Base-by-base conservation (phyloP, 2,113 vertebrate genomes). In the Athene noctua region DNA sequence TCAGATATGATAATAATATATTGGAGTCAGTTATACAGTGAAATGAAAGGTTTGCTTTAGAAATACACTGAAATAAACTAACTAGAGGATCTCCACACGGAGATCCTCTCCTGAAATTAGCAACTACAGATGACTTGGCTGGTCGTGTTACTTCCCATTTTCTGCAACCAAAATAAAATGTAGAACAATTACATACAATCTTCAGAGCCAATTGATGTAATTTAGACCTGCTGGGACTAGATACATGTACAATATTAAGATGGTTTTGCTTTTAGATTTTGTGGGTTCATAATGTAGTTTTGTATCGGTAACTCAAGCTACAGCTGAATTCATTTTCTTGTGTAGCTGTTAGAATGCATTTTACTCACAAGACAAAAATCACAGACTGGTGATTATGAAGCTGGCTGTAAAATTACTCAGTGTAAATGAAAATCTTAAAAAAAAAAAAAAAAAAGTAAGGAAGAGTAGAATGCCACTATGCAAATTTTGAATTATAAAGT, bases 181-280 rank as follows among this genome's bases (percentile, higher is more conserved):
- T 11, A 5, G 17, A 38, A 12, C 34, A 5, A 73, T 68, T 44
- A 36, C 0, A 0, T 70, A 20, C 34, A 19, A 2, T 68, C 4
- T 30, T 72, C 47, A 61, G 29, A 68, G 16, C 14, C 6, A 8
- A 29, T 54, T 66, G 17, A 67, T 65, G 15, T 54, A 44, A 22
- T 57, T 92, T 19, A 34, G 52, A 25, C 9, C 18, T 74, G 27
- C 16, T 57, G 2, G 6, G 67, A 30, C 55, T 58, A 42, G 9
- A 12, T 34, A 58, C 1, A 2, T 29, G 4, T 1, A 8, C 3
- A 30, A 32, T 22, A 42, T 46, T 55, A 44, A 17, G 6, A 8
- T 19, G 4, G 5, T 13, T 89, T 80, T 71, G 12, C 15, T 54
- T 72, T 77, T 65, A 40, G 18, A 9, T 68, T 75, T 27, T 78